Evolutionary conservation across 2,888 invertebrate genomes (phyloP), one percentile per base, ranked within the genome.

Genomic region (Clusia tigrina): DNA sequence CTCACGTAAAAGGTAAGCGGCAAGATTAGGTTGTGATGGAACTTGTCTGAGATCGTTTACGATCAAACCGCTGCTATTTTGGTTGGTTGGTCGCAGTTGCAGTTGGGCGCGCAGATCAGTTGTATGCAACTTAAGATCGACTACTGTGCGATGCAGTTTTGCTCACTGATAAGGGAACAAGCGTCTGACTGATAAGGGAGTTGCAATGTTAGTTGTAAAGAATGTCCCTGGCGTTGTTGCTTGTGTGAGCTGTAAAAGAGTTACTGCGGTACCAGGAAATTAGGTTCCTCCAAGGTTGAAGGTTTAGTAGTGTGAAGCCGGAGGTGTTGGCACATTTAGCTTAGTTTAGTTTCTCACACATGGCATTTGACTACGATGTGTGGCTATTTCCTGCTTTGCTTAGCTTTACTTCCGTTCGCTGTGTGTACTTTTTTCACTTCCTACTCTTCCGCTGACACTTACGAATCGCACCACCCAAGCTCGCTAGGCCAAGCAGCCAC

Each of bases 1-100:
- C 5, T 9, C 32, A 32, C 12, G 12, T 32, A 5, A 12, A 9
- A 9, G 5, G 32, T 32, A 32, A 9, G 5, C 32, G 32, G 32
- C 12, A n/a, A n/a, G n/a, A 42, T 3, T 42, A 15, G n/a, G n/a
- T 42, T 42, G 42, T n/a, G 42, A 42, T 42, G 3, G 42, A 5
- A n/a, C 3, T 22, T 38, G 23, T 10, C 17, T 24, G 37, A 54
- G 46, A 54, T 26, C 54, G 48, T 46, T 42, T 60, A 46, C 48
- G 54, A 54, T 60, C 52, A 53, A 37, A 24, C 53, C 48, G 25
- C 23, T 2, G 20, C 58, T 25, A 37, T 48, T 6, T 32, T 6
- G 12, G 32, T 32, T 32, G 32, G 32, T 32, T 6, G 12, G 32
- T 32, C 12, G 32, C 32, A 12, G 32, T 32, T 6, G 6, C 6